phyloP scores from a whole-genome alignment of 2,797 vertebrate species.

The Pyrocephalus nanus region DNA sequence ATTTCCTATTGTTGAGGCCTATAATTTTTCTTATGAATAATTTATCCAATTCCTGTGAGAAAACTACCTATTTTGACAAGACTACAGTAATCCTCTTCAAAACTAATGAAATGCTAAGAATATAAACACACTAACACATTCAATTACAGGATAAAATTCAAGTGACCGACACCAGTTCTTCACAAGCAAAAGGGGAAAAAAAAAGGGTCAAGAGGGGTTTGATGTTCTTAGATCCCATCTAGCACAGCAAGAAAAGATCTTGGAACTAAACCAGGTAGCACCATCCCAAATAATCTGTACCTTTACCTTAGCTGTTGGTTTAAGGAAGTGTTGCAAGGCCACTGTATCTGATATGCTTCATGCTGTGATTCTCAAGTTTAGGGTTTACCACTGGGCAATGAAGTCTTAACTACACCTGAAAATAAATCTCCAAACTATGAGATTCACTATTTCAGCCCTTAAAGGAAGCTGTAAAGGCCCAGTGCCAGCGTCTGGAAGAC shows the following conservation, averaged over 20 bases:
- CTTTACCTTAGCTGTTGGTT: background rate
- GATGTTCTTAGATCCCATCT: background rate
- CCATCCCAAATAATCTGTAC: background rate
- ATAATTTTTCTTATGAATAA: slow-evolving; percentile 51
- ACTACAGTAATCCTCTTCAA: slow-evolving; percentile 20
- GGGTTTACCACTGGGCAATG: background rate
- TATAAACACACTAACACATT: background rate
- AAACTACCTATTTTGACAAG: slow-evolving; percentile 17
- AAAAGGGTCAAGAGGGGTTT: background rate
- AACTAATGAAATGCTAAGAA: slow-evolving; percentile 36
- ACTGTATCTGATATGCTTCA: background rate
- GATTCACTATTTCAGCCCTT: background rate
- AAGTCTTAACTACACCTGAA: background rate
- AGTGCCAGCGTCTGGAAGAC: background rate
- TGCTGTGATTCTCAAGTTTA: background rate
- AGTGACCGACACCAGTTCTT: background rate
- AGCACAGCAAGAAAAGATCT: background rate
- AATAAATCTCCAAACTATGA: background rate
- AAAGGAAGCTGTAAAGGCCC: background rate
- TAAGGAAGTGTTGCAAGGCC: background rate
- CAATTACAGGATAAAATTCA: slow-evolving; percentile 12
- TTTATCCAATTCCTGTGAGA: background rate
- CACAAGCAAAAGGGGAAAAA: background rate
- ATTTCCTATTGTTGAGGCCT: slow-evolving; percentile 30
- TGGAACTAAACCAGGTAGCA: background rate